Evolutionary conservation across 2,888 invertebrate species (phyloP).

Genomic region (Imbricaverruca yamaguchii): DNA sequence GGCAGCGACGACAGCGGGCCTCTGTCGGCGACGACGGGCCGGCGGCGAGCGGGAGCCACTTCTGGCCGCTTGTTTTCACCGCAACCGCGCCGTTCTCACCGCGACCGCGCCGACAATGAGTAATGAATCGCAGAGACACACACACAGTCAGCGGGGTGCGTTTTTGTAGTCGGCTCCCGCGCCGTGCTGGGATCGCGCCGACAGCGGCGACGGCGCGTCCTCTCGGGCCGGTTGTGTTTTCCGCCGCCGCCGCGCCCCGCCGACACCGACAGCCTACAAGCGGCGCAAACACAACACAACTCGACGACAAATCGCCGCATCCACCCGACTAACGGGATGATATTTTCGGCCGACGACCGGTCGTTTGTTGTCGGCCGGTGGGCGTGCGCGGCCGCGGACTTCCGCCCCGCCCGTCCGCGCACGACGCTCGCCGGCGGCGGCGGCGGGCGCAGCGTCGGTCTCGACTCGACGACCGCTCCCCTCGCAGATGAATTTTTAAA

Average conservation of each 20-base stretch:
- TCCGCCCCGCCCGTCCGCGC: no score
- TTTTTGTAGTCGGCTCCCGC: conserved; percentile 70
- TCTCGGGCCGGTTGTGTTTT: conserved; percentile 47
- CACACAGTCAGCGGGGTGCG: conserved; percentile 67
- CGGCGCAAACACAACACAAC: not conserved
- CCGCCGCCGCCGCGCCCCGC: conserved; percentile 35
- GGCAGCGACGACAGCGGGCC: not conserved
- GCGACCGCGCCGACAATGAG: conserved; percentile 88
- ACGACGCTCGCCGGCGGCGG: conserved; percentile 50
- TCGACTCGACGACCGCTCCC: conserved; percentile 66
- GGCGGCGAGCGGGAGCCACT: not conserved
- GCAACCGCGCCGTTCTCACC: conserved; percentile 84
- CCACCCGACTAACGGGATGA: conserved; percentile 54
- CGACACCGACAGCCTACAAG: not conserved
- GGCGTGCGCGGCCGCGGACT: no score
- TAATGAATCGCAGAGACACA: conserved; percentile 64
- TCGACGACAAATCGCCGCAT: not conserved
- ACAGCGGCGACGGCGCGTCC: conserved; percentile 70
- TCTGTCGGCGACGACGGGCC: not conserved
- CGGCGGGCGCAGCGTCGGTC: conserved; percentile 62
- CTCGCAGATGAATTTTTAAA: conserved; percentile 54
- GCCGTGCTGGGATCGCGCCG: conserved; percentile 44
- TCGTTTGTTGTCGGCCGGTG: conserved; percentile 53
- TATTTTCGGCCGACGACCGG: conserved; percentile 85
- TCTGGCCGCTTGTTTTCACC: conserved; percentile 69